Percentiles rank a stretch among this genome's conserved stretches.
Conservation (phyloP, 2,113 vertebrate genomes). For the Gymnobelideus leadbeateri region DNA sequence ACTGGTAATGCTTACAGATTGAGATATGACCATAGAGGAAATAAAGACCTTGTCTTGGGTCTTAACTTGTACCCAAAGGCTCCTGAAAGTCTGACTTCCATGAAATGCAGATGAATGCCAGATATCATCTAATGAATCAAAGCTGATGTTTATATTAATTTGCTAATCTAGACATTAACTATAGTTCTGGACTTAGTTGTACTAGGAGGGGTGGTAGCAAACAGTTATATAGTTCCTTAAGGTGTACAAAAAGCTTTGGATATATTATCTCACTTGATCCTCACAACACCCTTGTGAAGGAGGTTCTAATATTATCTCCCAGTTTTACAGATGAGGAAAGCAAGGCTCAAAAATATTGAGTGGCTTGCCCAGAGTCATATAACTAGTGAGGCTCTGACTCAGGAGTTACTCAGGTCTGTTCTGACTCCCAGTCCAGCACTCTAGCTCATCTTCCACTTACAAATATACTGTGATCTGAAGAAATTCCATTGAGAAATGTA, state of each 20-base stretch:
- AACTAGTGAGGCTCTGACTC: too few species aligned
- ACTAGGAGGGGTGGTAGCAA: background rate
- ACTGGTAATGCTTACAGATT: background rate
- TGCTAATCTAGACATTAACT: conserved; percentile 5
- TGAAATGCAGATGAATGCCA: conserved; percentile 30
- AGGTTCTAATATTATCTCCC: background rate
- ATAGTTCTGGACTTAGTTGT: background rate
- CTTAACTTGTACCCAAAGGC: background rate
- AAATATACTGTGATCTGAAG: background rate
- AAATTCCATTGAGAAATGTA: conserved; percentile 4
- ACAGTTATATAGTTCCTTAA: background rate
- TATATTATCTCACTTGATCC: background rate
- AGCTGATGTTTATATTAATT: conserved; percentile 4
- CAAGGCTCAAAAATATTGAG: background rate
- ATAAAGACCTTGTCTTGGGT: background rate
- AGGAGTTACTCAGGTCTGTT: too few species aligned
- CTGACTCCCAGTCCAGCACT: background rate
- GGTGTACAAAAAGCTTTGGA: background rate
- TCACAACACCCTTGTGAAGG: background rate
- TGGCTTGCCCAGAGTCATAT: too few species aligned
- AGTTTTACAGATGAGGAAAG: background rate
- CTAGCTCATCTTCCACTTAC: background rate
- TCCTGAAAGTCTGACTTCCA: background rate
- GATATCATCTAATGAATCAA: background rate
- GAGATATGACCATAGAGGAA: background rate